Conservation (phyloP, 2,797 vertebrate genomes). For the Kryptopterus vitreolus region DNA sequence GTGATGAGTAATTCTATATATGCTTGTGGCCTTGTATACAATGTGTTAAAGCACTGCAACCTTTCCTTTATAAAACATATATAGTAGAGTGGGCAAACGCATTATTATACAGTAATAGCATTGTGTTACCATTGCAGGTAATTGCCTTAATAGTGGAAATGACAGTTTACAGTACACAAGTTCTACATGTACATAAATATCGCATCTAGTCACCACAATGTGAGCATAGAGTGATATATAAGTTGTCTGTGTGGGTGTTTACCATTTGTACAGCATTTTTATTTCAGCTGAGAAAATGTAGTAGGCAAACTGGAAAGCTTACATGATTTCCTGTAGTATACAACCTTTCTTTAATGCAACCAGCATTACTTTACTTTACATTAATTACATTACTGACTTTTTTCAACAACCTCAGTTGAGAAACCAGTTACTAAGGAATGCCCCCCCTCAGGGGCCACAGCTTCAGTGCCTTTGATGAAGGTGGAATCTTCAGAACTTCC, state of each 20-base stretch:
- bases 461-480: too few relatives aligned
- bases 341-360: background rate
- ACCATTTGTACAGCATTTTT: background rate
- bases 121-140: background rate
- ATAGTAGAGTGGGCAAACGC: background rate
- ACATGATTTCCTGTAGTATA: background rate
- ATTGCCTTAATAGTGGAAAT: background rate
- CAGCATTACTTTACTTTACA: too few relatives aligned
- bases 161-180: background rate
- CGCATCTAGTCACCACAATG: too few relatives aligned
- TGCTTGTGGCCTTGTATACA: background rate
- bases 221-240: background rate
- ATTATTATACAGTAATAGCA: background rate
- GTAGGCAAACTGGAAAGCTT: background rate
- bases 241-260: background rate
- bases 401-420: too few relatives aligned
- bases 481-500: too few relatives aligned
- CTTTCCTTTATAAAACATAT: background rate
- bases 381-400: too few relatives aligned
- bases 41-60: background rate
- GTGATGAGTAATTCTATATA: background rate
- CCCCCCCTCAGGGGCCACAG: too few relatives aligned
- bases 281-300: background rate
- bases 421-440: too few relatives aligned
- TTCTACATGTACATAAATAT: too few relatives aligned